Percentiles rank a stretch among this genome's conserved stretches.
phyloP scores from a whole-genome alignment of 2,888 invertebrate genomes.

The Perithous albicinctus region DNA sequence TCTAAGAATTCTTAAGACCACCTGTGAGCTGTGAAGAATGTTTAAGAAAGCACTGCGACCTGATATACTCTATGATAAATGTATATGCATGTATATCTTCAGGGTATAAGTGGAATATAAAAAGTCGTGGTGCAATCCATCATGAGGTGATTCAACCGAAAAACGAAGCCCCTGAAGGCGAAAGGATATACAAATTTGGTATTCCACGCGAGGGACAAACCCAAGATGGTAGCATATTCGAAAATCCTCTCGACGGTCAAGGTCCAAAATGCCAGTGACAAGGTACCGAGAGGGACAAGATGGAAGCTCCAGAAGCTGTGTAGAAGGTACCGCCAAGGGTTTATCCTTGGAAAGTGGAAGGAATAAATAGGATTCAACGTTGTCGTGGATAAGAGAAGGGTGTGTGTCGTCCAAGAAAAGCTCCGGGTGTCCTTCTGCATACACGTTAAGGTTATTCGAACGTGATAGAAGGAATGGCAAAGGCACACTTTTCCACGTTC shows the following conservation, averaged over 20 bases:
- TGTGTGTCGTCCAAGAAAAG: constrained; percentile 27
- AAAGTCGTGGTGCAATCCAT: constrained; percentile 55
- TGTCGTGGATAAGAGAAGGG: constrained; percentile 51
- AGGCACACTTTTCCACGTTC: neutral
- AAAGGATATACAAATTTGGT: constrained; percentile 32
- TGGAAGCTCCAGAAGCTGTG: neutral
- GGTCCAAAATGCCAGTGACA: constrained; percentile 62
- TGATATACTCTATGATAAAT: no score
- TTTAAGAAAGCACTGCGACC: no score
- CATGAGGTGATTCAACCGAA: neutral
- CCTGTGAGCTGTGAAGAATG: no score
- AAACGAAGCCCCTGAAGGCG: neutral
- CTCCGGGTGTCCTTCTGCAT: constrained; percentile 58
- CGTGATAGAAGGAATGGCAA: constrained; percentile 35
- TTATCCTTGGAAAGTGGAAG: constrained; percentile 71
- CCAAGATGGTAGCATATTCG: constrained; percentile 62
- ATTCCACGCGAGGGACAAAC: constrained; percentile 4
- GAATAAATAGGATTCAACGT: constrained; percentile 73
- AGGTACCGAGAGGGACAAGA: neutral
- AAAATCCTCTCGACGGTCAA: constrained; percentile 71
- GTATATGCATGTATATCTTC: constrained; percentile 2
- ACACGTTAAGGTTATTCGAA: constrained; percentile 43
- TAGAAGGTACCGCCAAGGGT: constrained; percentile 57
- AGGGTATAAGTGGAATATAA: constrained; percentile 51
- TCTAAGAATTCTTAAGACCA: no score